Conservation (phyloP, 53 echinoderm and acorn worm species). For the Actinopyga echinites region DNA sequence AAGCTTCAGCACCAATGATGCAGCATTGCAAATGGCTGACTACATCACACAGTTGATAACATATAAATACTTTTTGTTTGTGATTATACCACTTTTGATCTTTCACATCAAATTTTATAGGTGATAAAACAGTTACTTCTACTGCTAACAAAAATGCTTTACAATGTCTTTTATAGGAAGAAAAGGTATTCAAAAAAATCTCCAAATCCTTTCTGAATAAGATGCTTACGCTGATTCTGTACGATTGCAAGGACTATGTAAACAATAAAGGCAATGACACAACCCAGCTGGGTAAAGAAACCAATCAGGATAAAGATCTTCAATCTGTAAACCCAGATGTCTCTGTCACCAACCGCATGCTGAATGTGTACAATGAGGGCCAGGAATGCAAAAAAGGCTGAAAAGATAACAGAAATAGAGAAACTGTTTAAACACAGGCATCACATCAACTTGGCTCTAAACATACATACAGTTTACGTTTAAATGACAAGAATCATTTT, state of each 20-base stretch:
- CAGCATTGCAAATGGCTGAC: too few relatives aligned
- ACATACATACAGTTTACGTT: not conserved
- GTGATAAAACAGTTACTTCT: too few relatives aligned
- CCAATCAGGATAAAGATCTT: constrained; percentile 81
- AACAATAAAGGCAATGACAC: constrained; percentile 69
- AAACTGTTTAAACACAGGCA: not conserved
- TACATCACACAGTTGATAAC: too few relatives aligned
- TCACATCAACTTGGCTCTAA: not conserved
- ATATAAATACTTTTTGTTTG: too few relatives aligned
- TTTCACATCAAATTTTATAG: too few relatives aligned
- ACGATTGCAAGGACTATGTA: constrained; percentile 77
- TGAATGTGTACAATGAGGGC: constrained; percentile 81
- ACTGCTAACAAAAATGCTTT: too few relatives aligned
- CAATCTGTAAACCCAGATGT: constrained; percentile 79
- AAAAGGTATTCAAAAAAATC: too few relatives aligned
- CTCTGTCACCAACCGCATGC: constrained; percentile 73
- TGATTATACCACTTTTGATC: too few relatives aligned
- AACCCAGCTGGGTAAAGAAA: constrained; percentile 73
- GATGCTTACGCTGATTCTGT: constrained; percentile 73
- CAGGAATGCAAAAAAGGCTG: constrained; percentile 83
- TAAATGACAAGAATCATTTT: too few relatives aligned
- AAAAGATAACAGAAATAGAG: not conserved
- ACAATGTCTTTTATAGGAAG: too few relatives aligned
- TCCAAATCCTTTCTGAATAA: too few relatives aligned
- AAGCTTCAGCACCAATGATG: too few relatives aligned